A percentile compares a stretch with the other conserved stretches of the same genome.
phyloP scores from a whole-genome alignment of 2,797 vertebrate genomes.

The Ctenopoma multispine region DNA sequence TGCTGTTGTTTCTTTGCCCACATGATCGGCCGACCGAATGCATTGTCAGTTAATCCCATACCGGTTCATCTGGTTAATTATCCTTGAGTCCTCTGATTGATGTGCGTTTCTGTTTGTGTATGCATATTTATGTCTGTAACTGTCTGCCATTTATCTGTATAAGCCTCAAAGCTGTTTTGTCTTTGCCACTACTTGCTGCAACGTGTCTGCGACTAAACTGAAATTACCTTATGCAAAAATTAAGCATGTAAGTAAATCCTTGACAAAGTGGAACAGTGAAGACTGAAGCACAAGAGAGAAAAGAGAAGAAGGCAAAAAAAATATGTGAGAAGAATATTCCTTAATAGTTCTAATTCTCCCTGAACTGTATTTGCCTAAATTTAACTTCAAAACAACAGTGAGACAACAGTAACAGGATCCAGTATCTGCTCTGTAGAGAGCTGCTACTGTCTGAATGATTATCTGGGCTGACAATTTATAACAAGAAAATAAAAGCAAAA shows the following conservation, averaged over 20 bases:
- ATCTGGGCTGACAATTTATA: not conserved
- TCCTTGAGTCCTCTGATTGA: slow-evolving; percentile 35
- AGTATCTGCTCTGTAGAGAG: not conserved
- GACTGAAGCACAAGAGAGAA: not conserved
- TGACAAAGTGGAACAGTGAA: not conserved
- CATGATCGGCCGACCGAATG: slow-evolving; percentile 56
- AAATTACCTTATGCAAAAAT: slow-evolving; percentile 1
- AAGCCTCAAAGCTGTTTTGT: slow-evolving; percentile 4
- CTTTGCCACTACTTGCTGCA: not conserved
- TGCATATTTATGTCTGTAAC: not conserved
- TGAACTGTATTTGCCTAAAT: not conserved
- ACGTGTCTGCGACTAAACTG: not conserved
- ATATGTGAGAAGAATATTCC: not conserved
- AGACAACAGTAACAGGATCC: not conserved
- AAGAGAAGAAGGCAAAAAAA: not conserved
- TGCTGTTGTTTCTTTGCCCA: slow-evolving; percentile 26
- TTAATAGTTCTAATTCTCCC: not conserved
- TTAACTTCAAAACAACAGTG: not conserved
- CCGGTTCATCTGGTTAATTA: slow-evolving; percentile 60
- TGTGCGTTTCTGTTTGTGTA: slow-evolving; percentile 11
- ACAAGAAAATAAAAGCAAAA: not conserved
- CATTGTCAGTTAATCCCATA: slow-evolving; percentile 60
- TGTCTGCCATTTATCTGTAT: not conserved
- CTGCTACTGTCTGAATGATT: no score
- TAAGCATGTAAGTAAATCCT: not conserved